Evolutionary conservation across 1,140 invertebrate genomes (phyloP).

Genomic region (Sycophaga agraensis): DNA sequence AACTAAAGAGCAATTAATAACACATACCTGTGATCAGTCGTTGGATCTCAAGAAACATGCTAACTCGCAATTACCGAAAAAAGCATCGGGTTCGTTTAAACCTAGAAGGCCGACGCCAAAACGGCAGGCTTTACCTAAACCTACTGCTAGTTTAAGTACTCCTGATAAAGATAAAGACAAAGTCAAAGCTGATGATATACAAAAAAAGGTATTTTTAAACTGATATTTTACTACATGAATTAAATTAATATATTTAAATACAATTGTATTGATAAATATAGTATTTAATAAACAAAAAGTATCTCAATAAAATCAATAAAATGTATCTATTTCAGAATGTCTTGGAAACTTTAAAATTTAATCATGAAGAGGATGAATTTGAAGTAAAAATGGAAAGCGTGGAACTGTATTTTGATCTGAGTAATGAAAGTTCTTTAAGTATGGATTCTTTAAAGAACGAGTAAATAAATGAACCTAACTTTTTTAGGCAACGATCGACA

Average conservation of each 20-base stretch:
- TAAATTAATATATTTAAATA: background rate
- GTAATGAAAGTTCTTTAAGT: constrained; percentile 18
- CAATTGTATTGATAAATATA: background rate
- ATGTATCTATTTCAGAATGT: constrained; percentile 6
- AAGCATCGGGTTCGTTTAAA: constrained; percentile 51
- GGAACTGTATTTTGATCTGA: constrained; percentile 11
- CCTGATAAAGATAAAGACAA: constrained; percentile 50
- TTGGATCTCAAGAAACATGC: constrained; percentile 45
- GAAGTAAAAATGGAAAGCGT: constrained; percentile 13
- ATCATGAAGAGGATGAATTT: constrained; percentile 11
- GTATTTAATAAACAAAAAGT: background rate
- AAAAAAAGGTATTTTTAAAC: constrained; percentile 48
- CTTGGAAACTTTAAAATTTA: constrained; percentile 8
- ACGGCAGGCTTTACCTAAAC: constrained; percentile 48
- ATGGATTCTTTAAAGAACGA: background rate
- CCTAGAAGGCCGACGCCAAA: constrained; percentile 51
- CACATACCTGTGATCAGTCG: constrained; percentile 50
- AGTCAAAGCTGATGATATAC: constrained; percentile 44
- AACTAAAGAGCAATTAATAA: constrained; percentile 50
- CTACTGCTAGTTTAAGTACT: constrained; percentile 38
- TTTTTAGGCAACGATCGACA: background rate
- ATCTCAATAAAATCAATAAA: background rate
- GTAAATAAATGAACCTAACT: no score
- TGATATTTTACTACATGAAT: no score
- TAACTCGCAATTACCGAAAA: constrained; percentile 50